Percentiles rank a stretch among this genome's conserved stretches.
phyloP scores from a whole-genome alignment of 2,888 invertebrate genomes.

The Peribatodes rhomboidaria region DNA sequence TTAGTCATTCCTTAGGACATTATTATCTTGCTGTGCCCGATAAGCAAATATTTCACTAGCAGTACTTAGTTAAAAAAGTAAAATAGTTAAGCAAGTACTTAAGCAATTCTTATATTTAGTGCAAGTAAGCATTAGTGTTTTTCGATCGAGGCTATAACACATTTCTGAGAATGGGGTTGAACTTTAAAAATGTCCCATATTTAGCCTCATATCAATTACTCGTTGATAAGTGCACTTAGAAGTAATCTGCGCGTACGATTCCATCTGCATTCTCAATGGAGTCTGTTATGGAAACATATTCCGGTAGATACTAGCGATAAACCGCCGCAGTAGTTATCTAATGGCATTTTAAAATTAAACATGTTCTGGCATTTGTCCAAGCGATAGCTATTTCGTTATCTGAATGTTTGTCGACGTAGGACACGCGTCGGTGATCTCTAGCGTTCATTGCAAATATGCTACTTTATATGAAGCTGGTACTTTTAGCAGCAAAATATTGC shows the following conservation, averaged over 20 bases:
- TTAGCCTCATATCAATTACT: neutral
- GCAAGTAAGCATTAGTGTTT: too few relatives aligned
- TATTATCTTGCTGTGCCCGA: too few relatives aligned
- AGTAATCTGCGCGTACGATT: neutral
- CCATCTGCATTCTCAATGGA: neutral
- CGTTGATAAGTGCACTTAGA: constrained; percentile 10
- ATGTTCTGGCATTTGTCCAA: constrained; percentile 40
- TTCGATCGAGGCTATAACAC: too few relatives aligned
- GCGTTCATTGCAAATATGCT: neutral
- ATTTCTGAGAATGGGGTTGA: too few relatives aligned
- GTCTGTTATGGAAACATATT: constrained; percentile 20
- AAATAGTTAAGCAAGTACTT: too few relatives aligned
- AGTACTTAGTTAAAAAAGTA: too few relatives aligned
- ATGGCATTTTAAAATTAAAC: constrained; percentile 45
- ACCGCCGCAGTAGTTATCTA: constrained; percentile 39
- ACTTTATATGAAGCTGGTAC: neutral
- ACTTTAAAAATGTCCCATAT: neutral
- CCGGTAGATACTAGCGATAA: constrained; percentile 28
- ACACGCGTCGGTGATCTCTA: constrained; percentile 20
- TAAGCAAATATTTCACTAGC: too few relatives aligned
- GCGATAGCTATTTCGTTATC: constrained; percentile 35
- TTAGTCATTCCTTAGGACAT: too few relatives aligned
- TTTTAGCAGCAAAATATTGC: too few relatives aligned
- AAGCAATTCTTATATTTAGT: too few relatives aligned
- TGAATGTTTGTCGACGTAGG: constrained; percentile 22